phyloP scores from a whole-genome alignment of 2,113 vertebrate genomes.

The Bucco capensis region DNA sequence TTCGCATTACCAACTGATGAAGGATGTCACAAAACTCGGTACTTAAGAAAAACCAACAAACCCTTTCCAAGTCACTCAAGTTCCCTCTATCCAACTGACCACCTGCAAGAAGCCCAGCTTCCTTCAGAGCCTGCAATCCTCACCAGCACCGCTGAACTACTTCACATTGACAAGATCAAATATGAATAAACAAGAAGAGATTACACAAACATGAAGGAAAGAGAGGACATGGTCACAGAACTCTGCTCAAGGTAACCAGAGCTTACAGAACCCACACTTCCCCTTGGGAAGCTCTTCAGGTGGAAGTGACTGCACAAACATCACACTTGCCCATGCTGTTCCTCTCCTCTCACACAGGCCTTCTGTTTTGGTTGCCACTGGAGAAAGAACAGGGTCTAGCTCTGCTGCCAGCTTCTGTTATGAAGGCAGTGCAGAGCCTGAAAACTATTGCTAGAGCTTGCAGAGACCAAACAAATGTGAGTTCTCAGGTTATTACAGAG shows the following conservation, averaged over 20 bases:
- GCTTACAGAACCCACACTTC: neutral
- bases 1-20: too few relatives aligned
- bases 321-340: neutral
- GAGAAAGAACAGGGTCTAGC: neutral
- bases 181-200: neutral
- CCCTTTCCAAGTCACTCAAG: neutral
- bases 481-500: neutral
- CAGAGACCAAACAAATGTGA: accelerated
- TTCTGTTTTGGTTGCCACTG: neutral
- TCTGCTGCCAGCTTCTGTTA: neutral
- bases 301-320: neutral
- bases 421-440: accelerated
- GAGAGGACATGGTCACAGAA: neutral
- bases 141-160: neutral
- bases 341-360: accelerated
- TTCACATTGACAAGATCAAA: accelerated
- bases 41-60: neutral
- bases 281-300: neutral
- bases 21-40: neutral
- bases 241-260: too few relatives aligned
- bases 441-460: too few relatives aligned
- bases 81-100: neutral
- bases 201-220: neutral
- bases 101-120: accelerated
- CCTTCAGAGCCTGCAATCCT: neutral